Evolutionary conservation across 2,888 invertebrate species (phyloP).

Genomic region (Acheta domesticus): DNA sequence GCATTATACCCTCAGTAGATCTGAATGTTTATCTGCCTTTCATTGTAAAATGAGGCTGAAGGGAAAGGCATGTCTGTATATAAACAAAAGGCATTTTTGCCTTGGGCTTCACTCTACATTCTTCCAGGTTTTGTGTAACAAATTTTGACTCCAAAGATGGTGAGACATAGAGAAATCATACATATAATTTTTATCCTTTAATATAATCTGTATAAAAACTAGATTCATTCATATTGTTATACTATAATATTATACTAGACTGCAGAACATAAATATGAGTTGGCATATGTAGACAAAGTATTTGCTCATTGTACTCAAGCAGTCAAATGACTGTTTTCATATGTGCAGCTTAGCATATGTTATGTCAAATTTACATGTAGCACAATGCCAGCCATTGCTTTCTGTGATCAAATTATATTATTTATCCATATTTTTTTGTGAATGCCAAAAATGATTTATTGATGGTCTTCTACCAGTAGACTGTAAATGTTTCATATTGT

Average conservation of each 20-base stretch:
- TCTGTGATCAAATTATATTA: constrained; percentile 32
- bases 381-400: constrained; percentile 32
- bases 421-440: constrained; percentile 21
- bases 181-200: constrained; percentile 31
- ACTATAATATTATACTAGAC: constrained; percentile 24
- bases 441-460: constrained; percentile 24
- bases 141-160: constrained; percentile 29
- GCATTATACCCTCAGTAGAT: not conserved
- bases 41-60: not conserved
- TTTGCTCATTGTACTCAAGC: not conserved
- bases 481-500: not conserved
- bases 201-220: constrained; percentile 23
- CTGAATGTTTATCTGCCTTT: not conserved
- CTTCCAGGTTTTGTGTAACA: constrained; percentile 29
- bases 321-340: constrained; percentile 20
- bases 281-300: constrained; percentile 23
- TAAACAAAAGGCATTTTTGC: constrained; percentile 22
- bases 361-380: constrained; percentile 26
- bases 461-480: not conserved
- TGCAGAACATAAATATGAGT: constrained; percentile 21
- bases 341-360: constrained; percentile 27
- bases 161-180: constrained; percentile 24
- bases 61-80: not conserved
- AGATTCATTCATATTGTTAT: constrained; percentile 19
- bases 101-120: constrained; percentile 24